Conservation (phyloP, 1,140 invertebrate genomes). For the Drosophila bipectinata region DNA sequence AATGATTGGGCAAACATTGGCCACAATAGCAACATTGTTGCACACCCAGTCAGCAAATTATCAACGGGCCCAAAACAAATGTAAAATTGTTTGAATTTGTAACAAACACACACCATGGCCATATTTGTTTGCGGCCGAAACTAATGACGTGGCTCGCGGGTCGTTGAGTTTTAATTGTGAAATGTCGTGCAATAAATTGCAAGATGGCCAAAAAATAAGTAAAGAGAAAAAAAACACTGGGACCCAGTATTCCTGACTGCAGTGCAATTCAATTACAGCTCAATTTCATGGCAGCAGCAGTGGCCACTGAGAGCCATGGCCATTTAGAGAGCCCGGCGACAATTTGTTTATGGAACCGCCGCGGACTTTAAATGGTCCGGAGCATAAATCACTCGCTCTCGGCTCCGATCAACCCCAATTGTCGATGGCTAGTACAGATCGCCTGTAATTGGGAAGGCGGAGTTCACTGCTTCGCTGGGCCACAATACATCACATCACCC, state of each 20-base stretch:
- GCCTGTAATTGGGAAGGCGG: conserved; percentile 64
- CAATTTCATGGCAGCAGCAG: conserved; percentile 66
- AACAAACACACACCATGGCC: conserved; percentile 75
- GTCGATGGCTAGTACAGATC: conserved; percentile 66
- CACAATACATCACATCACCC: conserved; percentile 25
- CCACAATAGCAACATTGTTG: conserved; percentile 43
- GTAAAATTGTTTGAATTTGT: conserved; percentile 76
- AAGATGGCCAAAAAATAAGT: conserved; percentile 68
- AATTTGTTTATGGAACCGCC: conserved; percentile 82
- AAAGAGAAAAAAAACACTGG: conserved; percentile 17
- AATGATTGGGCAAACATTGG: conserved; percentile 39
- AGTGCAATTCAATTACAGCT: conserved; percentile 77
- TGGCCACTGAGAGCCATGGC: conserved; percentile 46
- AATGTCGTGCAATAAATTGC: conserved; percentile 76
- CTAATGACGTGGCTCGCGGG: conserved; percentile 71
- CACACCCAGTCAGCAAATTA: conserved; percentile 46
- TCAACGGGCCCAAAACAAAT: conserved; percentile 67
- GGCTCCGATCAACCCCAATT: conserved; percentile 54
- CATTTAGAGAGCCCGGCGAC: conserved; percentile 78
- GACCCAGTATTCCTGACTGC: conserved; percentile 66
- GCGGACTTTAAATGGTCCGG: conserved; percentile 72
- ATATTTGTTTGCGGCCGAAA: conserved; percentile 70
- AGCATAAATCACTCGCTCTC: conserved; percentile 75
- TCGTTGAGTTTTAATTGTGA: conserved; percentile 72
- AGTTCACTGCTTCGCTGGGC: conserved; percentile 22